phyloP scores from a whole-genome alignment of 2,797 vertebrate genomes.

The Poeciliopsis gracilis region DNA sequence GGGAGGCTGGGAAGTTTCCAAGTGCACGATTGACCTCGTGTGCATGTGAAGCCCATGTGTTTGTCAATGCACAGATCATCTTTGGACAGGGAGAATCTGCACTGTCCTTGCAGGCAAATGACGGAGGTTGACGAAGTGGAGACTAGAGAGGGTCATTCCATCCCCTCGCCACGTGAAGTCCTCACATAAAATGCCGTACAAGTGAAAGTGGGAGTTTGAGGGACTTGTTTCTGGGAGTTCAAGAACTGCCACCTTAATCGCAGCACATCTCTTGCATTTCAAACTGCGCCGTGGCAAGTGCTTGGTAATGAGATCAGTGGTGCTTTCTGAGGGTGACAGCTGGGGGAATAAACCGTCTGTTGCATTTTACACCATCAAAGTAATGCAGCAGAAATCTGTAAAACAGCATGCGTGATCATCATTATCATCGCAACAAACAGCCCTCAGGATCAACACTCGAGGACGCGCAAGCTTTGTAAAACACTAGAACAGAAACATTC shows the following conservation, averaged over 20 bases:
- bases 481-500: slow-evolving; percentile 12
- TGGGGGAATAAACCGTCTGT: slow-evolving; percentile 41
- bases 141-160: slow-evolving; percentile 9
- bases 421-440: slow-evolving; percentile 31
- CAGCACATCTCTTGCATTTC: slow-evolving; percentile 19
- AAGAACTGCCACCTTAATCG: slow-evolving; percentile 40
- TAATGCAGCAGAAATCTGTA: slow-evolving; percentile 34
- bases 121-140: slow-evolving; percentile 12
- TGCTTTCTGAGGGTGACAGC: slow-evolving; percentile 36
- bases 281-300: slow-evolving; percentile 24
- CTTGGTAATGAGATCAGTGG: slow-evolving; percentile 43
- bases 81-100: slow-evolving; percentile 21
- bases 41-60: slow-evolving; percentile 41
- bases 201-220: slow-evolving; percentile 18
- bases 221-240: slow-evolving; percentile 30
- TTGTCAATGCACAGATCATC: slow-evolving; percentile 25
- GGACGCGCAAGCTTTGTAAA: slow-evolving; percentile 5
- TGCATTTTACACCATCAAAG: slow-evolving; percentile 47
- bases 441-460: slow-evolving; percentile 12
- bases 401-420: slow-evolving; percentile 37
- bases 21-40: background rate
- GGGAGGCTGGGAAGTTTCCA: slow-evolving; percentile 52
- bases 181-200: slow-evolving; percentile 6
- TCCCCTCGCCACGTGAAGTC: slow-evolving; percentile 16
- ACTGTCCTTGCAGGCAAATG: slow-evolving; percentile 11